These are phyloP conservation scores for Caenorhabditis brenneri DNA, from an alignment of 1,140 invertebrate species.

Conservation along the genomic window DNA sequence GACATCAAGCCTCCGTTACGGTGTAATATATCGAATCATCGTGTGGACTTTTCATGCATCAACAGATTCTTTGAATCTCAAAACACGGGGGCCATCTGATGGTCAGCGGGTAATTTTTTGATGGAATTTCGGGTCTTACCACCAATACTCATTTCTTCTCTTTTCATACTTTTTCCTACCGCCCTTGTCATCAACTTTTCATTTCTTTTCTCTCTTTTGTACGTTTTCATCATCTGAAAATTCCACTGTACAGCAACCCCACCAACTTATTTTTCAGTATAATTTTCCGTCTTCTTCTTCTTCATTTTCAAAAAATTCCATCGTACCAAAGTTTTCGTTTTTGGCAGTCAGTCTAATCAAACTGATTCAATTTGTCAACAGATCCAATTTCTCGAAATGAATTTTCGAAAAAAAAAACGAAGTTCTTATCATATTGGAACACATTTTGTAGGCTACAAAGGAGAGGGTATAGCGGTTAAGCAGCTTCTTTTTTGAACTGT, in stretches of 20 bases:
- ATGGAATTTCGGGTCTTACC: neutral
- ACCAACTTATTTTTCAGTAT: no score
- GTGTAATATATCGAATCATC: neutral
- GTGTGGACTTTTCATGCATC: neutral
- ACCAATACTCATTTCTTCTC: neutral
- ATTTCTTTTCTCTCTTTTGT: neutral
- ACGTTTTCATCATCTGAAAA: neutral
- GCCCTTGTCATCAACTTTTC: neutral
- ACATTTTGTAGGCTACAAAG: neutral
- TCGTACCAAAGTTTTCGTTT: no score
- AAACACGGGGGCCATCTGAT: neutral
- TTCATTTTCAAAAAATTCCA: no score
- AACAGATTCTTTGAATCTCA: neutral
- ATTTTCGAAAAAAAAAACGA: neutral
- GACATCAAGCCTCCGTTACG: slow-evolving; percentile 4
- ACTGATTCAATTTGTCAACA: neutral
- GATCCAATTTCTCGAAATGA: neutral
- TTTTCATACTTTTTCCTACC: neutral
- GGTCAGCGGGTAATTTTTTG: no score
- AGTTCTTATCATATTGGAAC: slow-evolving; percentile 1
- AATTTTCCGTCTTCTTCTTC: no score
- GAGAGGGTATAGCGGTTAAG: no score
- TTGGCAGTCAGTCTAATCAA: no score
- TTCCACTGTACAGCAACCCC: no score
- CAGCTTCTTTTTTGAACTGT: no score